These are phyloP conservation scores for Gallinago media DNA, from an alignment of 2,113 vertebrate species.

Conservation along the genomic window DNA sequence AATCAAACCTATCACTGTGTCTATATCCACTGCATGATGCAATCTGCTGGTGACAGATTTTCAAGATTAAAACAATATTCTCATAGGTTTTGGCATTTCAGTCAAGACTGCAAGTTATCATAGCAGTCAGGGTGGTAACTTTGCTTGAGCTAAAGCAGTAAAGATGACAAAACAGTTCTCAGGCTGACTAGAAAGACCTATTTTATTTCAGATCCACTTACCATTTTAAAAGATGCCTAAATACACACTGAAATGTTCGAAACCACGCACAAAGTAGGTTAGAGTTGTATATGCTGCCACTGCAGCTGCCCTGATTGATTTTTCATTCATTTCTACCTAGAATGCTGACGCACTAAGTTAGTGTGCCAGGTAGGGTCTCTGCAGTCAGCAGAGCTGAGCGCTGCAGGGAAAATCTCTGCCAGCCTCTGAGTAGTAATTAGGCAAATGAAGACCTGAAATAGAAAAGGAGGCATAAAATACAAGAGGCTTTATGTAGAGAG, in stretches of 20 bases:
- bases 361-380: slow-evolving; percentile 82
- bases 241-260: slow-evolving; percentile 50
- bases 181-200: background rate
- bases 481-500: background rate
- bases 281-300: slow-evolving; percentile 66
- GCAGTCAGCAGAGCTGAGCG: slow-evolving; percentile 81
- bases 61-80: slow-evolving; percentile 12
- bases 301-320: slow-evolving; percentile 86
- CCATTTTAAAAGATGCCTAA: slow-evolving; percentile 75
- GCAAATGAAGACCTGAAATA: slow-evolving; percentile 72
- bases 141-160: slow-evolving; percentile 15
- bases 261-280: slow-evolving; percentile 72
- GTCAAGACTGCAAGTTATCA: slow-evolving; percentile 1
- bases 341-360: slow-evolving; percentile 83
- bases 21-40: background rate
- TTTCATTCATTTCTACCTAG: slow-evolving; percentile 84
- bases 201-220: slow-evolving; percentile 70
- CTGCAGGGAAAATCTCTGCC: slow-evolving; percentile 78
- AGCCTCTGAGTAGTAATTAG: slow-evolving; percentile 75
- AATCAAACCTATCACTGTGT: background rate
- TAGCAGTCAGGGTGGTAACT: slow-evolving; percentile 33
- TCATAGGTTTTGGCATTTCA: background rate
- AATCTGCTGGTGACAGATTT: slow-evolving; percentile 14
- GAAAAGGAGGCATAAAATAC: slow-evolving; percentile 48
- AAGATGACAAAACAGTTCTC: slow-evolving; percentile 28